Evolutionary conservation across 30 jellyfish, hydroid and myxozoan species (phyloP).

Genomic region (Catostylus mosaicus): DNA sequence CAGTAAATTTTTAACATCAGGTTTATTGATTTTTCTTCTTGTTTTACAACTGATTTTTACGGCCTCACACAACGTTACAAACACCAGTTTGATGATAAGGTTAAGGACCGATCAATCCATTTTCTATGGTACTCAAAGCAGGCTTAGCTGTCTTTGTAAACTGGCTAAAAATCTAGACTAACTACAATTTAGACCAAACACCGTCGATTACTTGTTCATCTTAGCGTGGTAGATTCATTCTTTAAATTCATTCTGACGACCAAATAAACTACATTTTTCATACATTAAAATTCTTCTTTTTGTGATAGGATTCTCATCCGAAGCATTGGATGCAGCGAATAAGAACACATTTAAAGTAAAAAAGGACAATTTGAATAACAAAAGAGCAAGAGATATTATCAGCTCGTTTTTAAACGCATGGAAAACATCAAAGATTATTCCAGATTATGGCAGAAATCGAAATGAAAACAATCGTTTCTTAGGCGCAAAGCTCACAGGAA

Average conservation of each 20-base stretch:
- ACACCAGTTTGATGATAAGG: too few species aligned
- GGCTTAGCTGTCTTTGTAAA: too few species aligned
- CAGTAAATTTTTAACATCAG: too few species aligned
- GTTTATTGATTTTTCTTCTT: too few species aligned
- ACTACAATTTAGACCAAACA: too few species aligned
- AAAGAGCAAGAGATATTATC: constrained; percentile 66
- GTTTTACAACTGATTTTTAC: too few species aligned
- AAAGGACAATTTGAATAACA: constrained; percentile 11
- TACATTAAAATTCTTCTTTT: not conserved
- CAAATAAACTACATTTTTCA: not conserved
- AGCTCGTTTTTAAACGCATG: constrained; percentile 71
- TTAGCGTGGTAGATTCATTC: too few species aligned
- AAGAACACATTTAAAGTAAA: not conserved
- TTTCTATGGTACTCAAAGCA: too few species aligned
- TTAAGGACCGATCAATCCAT: too few species aligned
- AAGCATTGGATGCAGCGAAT: not conserved
- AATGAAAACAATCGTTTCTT: not conserved
- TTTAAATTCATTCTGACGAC: not conserved
- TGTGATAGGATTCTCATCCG: not conserved
- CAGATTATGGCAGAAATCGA: constrained; percentile 36
- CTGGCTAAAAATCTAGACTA: too few species aligned
- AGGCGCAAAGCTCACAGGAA: not conserved
- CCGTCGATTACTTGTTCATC: too few species aligned
- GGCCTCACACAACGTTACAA: too few species aligned
- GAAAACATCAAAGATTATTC: constrained; percentile 67